Evolutionary conservation across 1,140 invertebrate species (phyloP).

Genomic region (Eciton burchellii): DNA sequence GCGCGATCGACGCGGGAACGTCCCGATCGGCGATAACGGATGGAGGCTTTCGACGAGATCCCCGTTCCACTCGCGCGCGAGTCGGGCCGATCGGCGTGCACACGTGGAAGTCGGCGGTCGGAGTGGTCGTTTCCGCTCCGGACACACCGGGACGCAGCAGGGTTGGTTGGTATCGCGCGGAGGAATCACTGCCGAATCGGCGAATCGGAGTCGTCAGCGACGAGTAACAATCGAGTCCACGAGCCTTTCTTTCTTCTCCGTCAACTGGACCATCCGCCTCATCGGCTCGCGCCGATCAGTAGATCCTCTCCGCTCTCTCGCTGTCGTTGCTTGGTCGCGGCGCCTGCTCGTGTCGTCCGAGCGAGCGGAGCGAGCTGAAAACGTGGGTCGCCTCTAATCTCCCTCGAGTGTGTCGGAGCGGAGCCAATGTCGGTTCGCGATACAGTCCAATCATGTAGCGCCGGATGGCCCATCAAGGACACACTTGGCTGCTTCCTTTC

Average conservation of each 20-base stretch:
- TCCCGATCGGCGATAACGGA: too few relatives aligned
- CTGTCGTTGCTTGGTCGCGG: not conserved
- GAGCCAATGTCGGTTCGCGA: constrained; percentile 37
- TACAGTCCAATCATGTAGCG: constrained; percentile 32
- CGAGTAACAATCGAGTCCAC: constrained; percentile 44
- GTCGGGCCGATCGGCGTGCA: not conserved
- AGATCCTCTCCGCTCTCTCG: constrained; percentile 26
- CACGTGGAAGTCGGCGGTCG: constrained; percentile 25
- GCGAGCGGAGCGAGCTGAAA: constrained; percentile 28
- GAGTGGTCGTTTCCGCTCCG: constrained; percentile 23
- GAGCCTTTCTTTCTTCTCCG: too few relatives aligned
- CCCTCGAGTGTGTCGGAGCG: constrained; percentile 23
- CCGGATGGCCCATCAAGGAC: constrained; percentile 44
- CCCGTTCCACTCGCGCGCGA: constrained; percentile 7
- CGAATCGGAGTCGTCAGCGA: constrained; percentile 47
- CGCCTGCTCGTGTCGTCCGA: constrained; percentile 10
- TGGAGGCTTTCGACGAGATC: too few relatives aligned
- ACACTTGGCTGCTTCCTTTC: constrained; percentile 16
- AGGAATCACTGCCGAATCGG: constrained; percentile 47
- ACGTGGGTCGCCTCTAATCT: constrained; percentile 52
- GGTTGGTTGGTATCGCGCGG: not conserved
- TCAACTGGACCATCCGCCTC: constrained; percentile 43
- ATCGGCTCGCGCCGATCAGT: constrained; percentile 54
- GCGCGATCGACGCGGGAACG: constrained; percentile 11
- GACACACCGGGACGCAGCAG: not conserved